phyloP scores from a whole-genome alignment of 2,888 invertebrate genomes.

The Ferdinandea cuprea region DNA sequence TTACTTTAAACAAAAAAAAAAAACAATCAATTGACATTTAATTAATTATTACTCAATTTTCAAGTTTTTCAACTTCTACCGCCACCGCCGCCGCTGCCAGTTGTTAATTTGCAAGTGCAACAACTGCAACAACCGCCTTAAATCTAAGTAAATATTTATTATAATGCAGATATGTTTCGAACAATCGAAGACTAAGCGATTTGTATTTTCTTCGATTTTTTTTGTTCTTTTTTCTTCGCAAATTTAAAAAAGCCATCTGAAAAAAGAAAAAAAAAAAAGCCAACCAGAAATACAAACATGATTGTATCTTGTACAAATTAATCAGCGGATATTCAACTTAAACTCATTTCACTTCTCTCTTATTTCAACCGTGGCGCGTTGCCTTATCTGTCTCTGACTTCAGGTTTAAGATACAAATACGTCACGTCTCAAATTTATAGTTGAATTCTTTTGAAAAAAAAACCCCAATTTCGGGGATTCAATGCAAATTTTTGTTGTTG shows the following conservation, averaged over 20 bases:
- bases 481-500: constrained; percentile 10
- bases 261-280: not conserved
- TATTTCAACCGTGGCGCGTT: constrained; percentile 12
- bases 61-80: not conserved
- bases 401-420: constrained; percentile 23
- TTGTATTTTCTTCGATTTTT: constrained; percentile 7
- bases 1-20: not conserved
- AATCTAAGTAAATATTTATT: not conserved
- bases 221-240: not conserved
- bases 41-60: not conserved
- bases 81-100: no score
- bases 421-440: constrained; percentile 42
- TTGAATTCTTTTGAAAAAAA: constrained; percentile 21
- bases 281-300: constrained; percentile 2
- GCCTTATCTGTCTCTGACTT: constrained; percentile 13
- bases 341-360: constrained; percentile 8
- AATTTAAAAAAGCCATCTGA: not conserved
- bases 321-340: constrained; percentile 38
- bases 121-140: not conserved
- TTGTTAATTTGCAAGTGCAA: not conserved
- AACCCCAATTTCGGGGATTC: constrained; percentile 5
- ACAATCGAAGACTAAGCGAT: constrained; percentile 14
- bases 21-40: not conserved
- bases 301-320: constrained; percentile 9
- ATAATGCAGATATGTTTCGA: not conserved